Evolutionary conservation across 1,140 invertebrate species (phyloP), one percentile per base, ranked within the genome.

Genomic region (Odontomachus brunneus): DNA sequence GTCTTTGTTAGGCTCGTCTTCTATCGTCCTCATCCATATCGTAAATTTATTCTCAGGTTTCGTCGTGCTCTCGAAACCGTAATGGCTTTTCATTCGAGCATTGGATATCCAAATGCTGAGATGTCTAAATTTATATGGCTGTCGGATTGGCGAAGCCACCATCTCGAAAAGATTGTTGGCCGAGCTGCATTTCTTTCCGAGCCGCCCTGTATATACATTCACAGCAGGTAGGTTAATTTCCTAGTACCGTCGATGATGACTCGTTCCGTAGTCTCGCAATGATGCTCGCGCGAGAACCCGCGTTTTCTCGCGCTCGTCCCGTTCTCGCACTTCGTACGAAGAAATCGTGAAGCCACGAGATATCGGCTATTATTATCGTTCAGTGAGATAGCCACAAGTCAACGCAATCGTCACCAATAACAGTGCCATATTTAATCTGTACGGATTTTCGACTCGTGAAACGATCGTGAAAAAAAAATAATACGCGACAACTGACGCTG

Each of bases 241-340:
- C 17, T 49, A 57, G 69, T 22, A 19, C 33, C 4, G 51, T 29
- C 22, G 17, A 72, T 19, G 24, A 14, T 24, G 51, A 33, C 22
- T 71, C 53, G 75, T 80, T 51, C 53, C 33, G 65, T 71, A 80
- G 75, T 80, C 24, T 80, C 51, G 65, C 33, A 1, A 17, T 22
- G 53, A 44, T 57, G 51, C 65, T 80, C 65, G n/a, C 33, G 75
- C 12, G 75, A 80, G 65, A 71, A 19, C 38, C 14, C 1, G 14
- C 75, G 33, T 29, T 48, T 57, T 14, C 29, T 71, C 51, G 33
- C 12, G 24, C 17, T 69, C 65, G 12, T 59, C 63, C 4, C 17
- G n/a, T 57, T 19, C 9, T 76, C 22, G 15, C 55, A 33, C 14
- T 5, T 3, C 33, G n/a, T n/a, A n/a, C 48, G 33, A 78, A 78